phyloP scores from a whole-genome alignment of 1,140 invertebrate species.

The Goniozus legneri region DNA sequence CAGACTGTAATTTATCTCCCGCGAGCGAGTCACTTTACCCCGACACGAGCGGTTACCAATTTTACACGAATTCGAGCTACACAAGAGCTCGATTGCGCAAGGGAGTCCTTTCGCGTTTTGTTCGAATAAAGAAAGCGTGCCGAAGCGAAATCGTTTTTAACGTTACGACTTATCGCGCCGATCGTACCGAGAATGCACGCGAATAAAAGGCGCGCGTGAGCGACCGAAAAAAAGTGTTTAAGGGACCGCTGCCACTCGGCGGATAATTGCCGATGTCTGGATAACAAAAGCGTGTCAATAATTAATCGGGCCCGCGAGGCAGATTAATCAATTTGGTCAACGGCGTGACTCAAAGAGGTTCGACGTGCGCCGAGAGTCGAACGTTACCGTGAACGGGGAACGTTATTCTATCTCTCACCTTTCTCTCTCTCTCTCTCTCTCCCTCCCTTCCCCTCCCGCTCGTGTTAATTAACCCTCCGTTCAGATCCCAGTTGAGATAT shows the following conservation, averaged over 20 bases:
- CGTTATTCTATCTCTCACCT: constrained; percentile 15
- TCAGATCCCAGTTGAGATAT: constrained; percentile 46
- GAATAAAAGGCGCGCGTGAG: too few species aligned
- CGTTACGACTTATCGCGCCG: not conserved
- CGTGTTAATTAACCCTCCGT: constrained; percentile 49
- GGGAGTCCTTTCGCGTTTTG: too few species aligned
- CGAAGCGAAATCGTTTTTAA: too few species aligned
- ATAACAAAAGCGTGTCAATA: constrained; percentile 49
- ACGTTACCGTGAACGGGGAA: not conserved
- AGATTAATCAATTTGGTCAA: constrained; percentile 48
- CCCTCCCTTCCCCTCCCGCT: not conserved
- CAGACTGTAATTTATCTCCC: too few species aligned
- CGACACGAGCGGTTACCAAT: too few species aligned
- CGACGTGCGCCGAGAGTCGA: not conserved
- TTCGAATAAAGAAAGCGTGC: too few species aligned
- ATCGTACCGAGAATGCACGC: too few species aligned
- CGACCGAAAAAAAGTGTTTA: too few species aligned
- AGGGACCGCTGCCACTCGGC: too few species aligned
- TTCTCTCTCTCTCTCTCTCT: constrained; percentile 1
- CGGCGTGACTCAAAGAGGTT: constrained; percentile 15
- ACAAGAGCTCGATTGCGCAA: too few species aligned
- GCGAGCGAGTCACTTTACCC: too few species aligned
- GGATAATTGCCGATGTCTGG: constrained; percentile 40
- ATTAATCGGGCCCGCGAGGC: constrained; percentile 37
- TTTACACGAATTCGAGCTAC: too few species aligned